Conservation (phyloP, 2,113 vertebrate species). For the Chlamydotis undulata region DNA sequence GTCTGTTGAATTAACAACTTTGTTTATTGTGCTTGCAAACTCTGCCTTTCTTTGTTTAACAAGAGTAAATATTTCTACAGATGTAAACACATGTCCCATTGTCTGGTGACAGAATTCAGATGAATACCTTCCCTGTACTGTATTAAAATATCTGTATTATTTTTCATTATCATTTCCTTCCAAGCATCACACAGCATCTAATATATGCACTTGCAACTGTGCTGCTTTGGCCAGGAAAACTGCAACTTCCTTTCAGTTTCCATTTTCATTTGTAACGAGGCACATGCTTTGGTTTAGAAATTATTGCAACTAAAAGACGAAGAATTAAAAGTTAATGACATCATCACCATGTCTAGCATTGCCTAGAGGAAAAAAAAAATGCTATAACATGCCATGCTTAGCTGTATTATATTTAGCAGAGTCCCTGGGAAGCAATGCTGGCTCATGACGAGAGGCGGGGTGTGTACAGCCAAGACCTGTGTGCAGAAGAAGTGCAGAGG, state of each 20-base stretch:
- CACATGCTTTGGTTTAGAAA: background rate
- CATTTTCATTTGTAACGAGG: background rate
- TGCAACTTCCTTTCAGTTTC: background rate
- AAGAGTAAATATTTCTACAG: slow-evolving; percentile 13
- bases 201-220: background rate
- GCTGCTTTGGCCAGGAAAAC: background rate
- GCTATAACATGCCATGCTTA: background rate
- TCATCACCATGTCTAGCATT: background rate
- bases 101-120: background rate
- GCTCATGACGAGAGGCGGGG: background rate
- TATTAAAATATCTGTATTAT: background rate
- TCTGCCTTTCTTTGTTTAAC: background rate
- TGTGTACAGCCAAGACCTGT: background rate
- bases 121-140: background rate
- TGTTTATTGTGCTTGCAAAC: background rate
- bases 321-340: background rate
- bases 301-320: background rate
- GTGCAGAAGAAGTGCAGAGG: background rate
- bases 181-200: background rate
- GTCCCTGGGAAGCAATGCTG: background rate
- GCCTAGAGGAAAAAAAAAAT: background rate
- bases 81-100: background rate
- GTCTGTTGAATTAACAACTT: background rate
- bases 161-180: background rate
- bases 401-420: fast-evolving